A percentile compares a stretch with the other conserved stretches of the same genome.
Evolutionary conservation across 2,888 invertebrate genomes (phyloP).

Genomic region (Scrobipalpa atriplicella): DNA sequence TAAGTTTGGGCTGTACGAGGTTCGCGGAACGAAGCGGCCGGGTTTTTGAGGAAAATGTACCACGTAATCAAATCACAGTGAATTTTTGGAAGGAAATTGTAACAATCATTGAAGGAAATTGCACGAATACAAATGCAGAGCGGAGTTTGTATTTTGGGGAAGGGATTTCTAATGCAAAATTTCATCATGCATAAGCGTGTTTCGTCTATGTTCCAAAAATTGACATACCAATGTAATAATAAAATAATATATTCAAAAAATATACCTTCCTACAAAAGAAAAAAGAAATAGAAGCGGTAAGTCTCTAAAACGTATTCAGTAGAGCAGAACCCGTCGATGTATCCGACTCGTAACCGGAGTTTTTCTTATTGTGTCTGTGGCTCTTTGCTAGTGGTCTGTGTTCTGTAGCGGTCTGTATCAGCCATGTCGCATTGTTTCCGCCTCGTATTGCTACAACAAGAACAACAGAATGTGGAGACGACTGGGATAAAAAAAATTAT

Average conservation of each 20-base stretch:
- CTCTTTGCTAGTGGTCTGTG: not conserved
- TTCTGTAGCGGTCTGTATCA: constrained; percentile 33
- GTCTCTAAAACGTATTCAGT: not conserved
- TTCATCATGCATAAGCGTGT: not conserved
- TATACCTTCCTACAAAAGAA: not conserved
- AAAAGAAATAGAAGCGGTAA: not conserved
- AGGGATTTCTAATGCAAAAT: not conserved
- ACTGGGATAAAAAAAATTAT: not conserved
- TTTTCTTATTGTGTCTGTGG: constrained; percentile 19
- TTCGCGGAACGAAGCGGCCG: constrained; percentile 1
- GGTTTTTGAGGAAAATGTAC: constrained; percentile 14
- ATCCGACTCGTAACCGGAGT: not conserved
- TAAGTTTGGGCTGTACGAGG: constrained; percentile 34
- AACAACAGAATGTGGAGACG: not conserved
- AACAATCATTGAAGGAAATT: constrained; percentile 11
- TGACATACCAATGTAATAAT: not conserved
- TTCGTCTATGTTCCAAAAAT: not conserved
- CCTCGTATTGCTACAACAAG: constrained; percentile 41
- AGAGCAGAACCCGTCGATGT: not conserved
- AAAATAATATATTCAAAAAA: not conserved
- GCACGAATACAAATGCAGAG: constrained; percentile 36
- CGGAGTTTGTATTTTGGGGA: not conserved
- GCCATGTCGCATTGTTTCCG: constrained; percentile 59
- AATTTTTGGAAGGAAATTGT: constrained; percentile 2
- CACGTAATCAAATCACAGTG: not conserved